These are phyloP conservation scores for Phrynocephalus versicolor DNA, from an alignment of 2,113 vertebrate species.

Conservation along the genomic window DNA sequence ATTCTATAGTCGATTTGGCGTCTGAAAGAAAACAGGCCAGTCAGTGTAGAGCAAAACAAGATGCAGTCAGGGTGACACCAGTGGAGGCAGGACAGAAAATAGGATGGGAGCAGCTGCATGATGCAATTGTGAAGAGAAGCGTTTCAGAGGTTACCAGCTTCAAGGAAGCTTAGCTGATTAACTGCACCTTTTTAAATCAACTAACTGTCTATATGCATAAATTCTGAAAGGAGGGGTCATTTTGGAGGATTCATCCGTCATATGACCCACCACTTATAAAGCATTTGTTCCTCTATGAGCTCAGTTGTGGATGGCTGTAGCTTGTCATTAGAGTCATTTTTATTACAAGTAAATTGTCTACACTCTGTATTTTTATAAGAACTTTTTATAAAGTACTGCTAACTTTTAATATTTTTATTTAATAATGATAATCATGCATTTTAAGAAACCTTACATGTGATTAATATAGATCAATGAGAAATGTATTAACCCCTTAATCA, in stretches of 20 bases:
- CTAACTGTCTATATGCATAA: background rate
- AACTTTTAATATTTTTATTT: background rate
- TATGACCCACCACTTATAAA: no score
- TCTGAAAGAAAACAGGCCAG: slow-evolving; percentile 62
- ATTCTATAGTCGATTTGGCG: slow-evolving; percentile 64
- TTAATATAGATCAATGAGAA: background rate
- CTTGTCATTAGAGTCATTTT: background rate
- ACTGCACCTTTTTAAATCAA: background rate
- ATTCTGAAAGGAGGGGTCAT: background rate
- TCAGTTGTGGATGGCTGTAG: background rate
- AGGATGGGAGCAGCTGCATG: background rate
- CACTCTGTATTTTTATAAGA: background rate
- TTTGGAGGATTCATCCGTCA: background rate
- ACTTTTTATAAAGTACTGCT: background rate
- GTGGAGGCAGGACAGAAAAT: fast-evolving
- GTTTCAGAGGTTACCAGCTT: background rate
- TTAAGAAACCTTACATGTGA: background rate
- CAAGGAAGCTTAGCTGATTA: background rate
- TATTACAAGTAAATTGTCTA: background rate
- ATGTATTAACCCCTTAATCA: background rate
- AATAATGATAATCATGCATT: background rate
- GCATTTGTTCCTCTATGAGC: background rate
- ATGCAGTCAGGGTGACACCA: background rate
- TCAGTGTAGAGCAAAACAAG: background rate
- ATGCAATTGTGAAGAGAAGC: background rate